Percentiles rank a stretch among this genome's conserved stretches.
These are phyloP conservation scores for Corythaixoides concolor DNA, from an alignment of 2,113 vertebrate genomes.

Conservation along the genomic window DNA sequence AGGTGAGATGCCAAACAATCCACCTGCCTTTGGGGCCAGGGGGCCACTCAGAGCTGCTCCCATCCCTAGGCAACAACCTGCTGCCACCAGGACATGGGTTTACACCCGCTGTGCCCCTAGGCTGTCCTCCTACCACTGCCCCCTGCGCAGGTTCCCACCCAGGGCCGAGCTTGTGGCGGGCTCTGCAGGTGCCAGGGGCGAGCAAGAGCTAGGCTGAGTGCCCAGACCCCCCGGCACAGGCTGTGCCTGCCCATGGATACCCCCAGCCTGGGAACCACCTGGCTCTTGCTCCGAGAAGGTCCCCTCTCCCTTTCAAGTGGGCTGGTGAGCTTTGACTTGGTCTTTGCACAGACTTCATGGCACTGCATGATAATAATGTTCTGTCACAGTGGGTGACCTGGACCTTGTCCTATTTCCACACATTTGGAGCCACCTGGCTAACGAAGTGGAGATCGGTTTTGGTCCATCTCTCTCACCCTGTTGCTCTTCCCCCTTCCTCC, in stretches of 20 bases:
- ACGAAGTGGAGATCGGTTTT: constrained; percentile 76
- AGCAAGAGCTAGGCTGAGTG: background rate
- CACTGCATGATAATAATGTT: constrained; percentile 73
- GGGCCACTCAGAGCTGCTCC: fast-evolving
- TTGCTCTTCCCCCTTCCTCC: constrained; percentile 44
- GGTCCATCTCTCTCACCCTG: constrained; percentile 71
- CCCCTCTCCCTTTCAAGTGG: constrained; percentile 50
- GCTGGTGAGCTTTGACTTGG: constrained; percentile 61
- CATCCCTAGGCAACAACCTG: fast-evolving
- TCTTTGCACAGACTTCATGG: constrained; percentile 79
- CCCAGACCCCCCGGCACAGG: background rate
- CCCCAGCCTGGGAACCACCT: constrained; percentile 21
- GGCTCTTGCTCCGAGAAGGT: background rate
- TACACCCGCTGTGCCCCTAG: fast-evolving
- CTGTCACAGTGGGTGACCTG: constrained; percentile 86
- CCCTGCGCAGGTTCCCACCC: background rate
- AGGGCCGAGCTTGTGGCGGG: background rate
- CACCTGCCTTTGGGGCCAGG: fast-evolving
- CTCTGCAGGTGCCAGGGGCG: background rate
- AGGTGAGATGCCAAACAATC: background rate
- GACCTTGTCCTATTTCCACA: constrained; percentile 87
- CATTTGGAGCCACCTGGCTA: constrained; percentile 66
- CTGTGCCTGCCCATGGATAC: background rate
- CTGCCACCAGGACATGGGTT: background rate
- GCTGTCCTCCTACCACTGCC: background rate